Base-by-base conservation (phyloP, 2,888 invertebrate species). In the Pinctada fucata region DNA sequence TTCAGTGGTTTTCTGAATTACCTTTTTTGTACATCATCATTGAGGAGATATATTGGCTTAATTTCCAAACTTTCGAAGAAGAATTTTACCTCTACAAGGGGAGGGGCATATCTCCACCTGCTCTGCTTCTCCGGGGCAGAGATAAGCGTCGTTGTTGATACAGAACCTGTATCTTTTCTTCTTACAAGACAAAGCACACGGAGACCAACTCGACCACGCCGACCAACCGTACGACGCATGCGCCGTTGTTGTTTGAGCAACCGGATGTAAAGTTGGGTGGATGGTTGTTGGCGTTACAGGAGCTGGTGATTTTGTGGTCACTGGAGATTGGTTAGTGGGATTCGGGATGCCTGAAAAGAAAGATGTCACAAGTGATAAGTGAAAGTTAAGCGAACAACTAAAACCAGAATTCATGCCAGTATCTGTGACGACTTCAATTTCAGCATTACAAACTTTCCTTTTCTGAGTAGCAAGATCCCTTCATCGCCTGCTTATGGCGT, bases 161-260 rank as follows among this genome's bases (percentile, higher is more conserved):
- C 87, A 87, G 67, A 85, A 81, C 49, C 87, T 76, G 70, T 84
- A 83, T 16, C 86, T 76, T 31, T 77, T 82, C 48, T 81, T 82
- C 64, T 72, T 68, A 65, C 87, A 87, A 48, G 80, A 75, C 31
- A 85, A 71, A 64, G 84, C 82, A 81, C 87, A 87, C 6, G 79
- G 78, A 6, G 85, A 82, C 84, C 85, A 86, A 49, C 50, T 64
- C 2, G 86, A 82, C 86, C 86, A 86, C 3, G 76, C 3, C 3
- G 86, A 79, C 86, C 86, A 86, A 2, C 86, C 84, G 5, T 72
- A 47, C 6, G 16, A 51, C 63, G 75, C 45, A 8, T 45, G 69
- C 6, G 72, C 45, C 47, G 69, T 0, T 58, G 31, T 10, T 66
- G 65, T 48, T 52, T 74, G 3, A 49, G 31, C 70, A 51, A n/a